A percentile compares a stretch with the other conserved stretches of the same genome.
These are phyloP conservation scores for Lacanobia wlatinum DNA, from an alignment of 2,888 invertebrate species.

Conservation along the genomic window DNA sequence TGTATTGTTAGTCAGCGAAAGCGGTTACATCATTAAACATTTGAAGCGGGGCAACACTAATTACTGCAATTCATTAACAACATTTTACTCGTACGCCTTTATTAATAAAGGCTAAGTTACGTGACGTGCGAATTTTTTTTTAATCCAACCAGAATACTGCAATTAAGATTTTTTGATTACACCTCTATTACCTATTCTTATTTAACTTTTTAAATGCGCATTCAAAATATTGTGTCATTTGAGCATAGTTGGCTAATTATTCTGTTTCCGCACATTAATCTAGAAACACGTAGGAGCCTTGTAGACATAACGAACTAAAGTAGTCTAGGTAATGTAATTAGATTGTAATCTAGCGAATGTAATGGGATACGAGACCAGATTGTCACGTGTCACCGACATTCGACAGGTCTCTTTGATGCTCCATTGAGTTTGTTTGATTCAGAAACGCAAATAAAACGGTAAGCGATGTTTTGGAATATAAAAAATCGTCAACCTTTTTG, in stretches of 20 bases:
- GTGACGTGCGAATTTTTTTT: slow-evolving; percentile 61
- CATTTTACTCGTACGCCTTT: slow-evolving; percentile 58
- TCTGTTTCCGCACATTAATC: slow-evolving; percentile 26
- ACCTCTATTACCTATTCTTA: slow-evolving; percentile 53
- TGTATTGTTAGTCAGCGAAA: slow-evolving; percentile 65
- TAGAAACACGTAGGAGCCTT: background rate
- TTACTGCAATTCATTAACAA: slow-evolving; percentile 68
- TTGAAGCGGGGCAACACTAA: slow-evolving; percentile 64
- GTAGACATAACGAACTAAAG: background rate
- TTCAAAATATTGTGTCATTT: slow-evolving; percentile 37
- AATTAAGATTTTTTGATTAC: slow-evolving; percentile 62
- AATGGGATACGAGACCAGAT: slow-evolving; percentile 3
- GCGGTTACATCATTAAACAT: slow-evolving; percentile 63
- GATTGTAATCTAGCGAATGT: slow-evolving; percentile 23
- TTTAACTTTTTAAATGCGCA: slow-evolving; percentile 34
- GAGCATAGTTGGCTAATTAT: slow-evolving; percentile 4
- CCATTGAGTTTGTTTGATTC: slow-evolving; percentile 29
- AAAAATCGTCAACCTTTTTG: background rate
- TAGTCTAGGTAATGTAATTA: slow-evolving; percentile 21
- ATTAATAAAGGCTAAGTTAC: slow-evolving; percentile 59
- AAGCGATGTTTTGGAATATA: background rate
- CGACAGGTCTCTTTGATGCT: slow-evolving; percentile 53
- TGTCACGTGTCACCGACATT: slow-evolving; percentile 32
- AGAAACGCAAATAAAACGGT: background rate
- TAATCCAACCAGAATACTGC: slow-evolving; percentile 41